These are phyloP conservation scores for Macropis europaea DNA, from an alignment of 2,888 invertebrate genomes.

Conservation along the genomic window DNA sequence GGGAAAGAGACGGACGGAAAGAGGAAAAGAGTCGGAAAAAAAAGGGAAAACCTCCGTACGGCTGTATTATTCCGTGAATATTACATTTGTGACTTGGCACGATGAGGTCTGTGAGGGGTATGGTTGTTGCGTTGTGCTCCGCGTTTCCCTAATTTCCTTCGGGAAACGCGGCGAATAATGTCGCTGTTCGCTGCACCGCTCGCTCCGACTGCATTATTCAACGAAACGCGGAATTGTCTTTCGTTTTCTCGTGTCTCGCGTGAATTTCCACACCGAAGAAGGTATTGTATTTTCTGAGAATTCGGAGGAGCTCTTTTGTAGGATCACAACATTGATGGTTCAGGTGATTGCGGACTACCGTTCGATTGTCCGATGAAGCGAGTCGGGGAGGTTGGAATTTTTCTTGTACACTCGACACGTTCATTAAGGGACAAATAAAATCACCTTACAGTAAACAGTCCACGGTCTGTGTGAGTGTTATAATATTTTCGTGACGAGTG, in stretches of 20 bases:
- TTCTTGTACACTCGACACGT: too few relatives aligned
- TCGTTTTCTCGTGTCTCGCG: slow-evolving; percentile 21
- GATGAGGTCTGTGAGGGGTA: slow-evolving; percentile 49
- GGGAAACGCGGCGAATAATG: slow-evolving; percentile 77
- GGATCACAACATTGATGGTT: too few relatives aligned
- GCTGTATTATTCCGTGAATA: slow-evolving; percentile 78
- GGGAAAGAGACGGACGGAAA: neutral
- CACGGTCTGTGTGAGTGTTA: too few relatives aligned
- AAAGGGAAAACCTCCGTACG: slow-evolving; percentile 48
- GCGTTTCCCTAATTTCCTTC: slow-evolving; percentile 79
- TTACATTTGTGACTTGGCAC: slow-evolving; percentile 78
- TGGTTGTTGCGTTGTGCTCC: slow-evolving; percentile 65
- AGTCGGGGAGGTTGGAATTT: too few relatives aligned
- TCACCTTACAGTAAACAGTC: too few relatives aligned
- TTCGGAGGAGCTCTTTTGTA: too few relatives aligned
- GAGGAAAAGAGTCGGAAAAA: slow-evolving; percentile 20
- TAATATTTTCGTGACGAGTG: too few relatives aligned
- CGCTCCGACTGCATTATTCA: slow-evolving; percentile 70
- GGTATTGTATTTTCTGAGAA: too few relatives aligned
- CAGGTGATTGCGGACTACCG: too few relatives aligned
- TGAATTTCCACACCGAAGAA: too few relatives aligned
- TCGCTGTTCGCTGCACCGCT: slow-evolving; percentile 71
- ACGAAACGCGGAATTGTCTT: slow-evolving; percentile 60
- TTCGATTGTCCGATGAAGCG: too few relatives aligned
- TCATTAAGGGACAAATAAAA: too few relatives aligned